phyloP scores from a whole-genome alignment of 1,140 invertebrate genomes.

The Bombus confusus region DNA sequence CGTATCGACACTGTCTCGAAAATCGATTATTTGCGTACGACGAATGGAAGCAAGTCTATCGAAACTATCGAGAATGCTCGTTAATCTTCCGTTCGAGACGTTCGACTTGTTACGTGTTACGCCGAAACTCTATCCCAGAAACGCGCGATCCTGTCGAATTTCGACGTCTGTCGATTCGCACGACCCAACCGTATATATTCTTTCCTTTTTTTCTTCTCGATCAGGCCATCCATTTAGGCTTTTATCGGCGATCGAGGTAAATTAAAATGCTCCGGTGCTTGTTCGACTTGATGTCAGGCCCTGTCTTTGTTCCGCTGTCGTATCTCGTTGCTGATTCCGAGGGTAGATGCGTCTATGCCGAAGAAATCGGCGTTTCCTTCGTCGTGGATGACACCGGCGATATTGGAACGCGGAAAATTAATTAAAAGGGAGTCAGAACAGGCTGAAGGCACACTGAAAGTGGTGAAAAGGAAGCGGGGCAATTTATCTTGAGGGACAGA shows the following conservation, averaged over 20 bases:
- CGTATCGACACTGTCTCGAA: too few species aligned
- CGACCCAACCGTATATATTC: not conserved
- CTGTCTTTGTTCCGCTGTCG: slow-evolving; percentile 39
- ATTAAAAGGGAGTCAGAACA: slow-evolving; percentile 38
- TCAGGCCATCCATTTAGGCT: slow-evolving; percentile 33
- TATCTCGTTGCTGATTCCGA: not conserved
- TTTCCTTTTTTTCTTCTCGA: not conserved
- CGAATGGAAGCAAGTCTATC: not conserved
- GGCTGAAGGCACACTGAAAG: not conserved
- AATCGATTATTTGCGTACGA: not conserved
- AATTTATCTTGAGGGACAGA: not conserved
- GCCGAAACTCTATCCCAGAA: slow-evolving; percentile 6
- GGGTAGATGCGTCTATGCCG: not conserved
- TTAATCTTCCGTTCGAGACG: slow-evolving; percentile 4
- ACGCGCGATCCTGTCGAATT: not conserved
- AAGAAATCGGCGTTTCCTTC: slow-evolving; percentile 25
- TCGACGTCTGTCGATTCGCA: slow-evolving; percentile 34
- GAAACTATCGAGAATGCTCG: slow-evolving; percentile 2
- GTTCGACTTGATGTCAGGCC: slow-evolving; percentile 33
- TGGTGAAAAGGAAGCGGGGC: not conserved
- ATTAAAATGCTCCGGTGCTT: slow-evolving; percentile 49
- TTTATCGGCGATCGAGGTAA: slow-evolving; percentile 60
- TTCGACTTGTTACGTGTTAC: not conserved
- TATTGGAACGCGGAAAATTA: slow-evolving; percentile 48
- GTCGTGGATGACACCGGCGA: not conserved